Conservation (phyloP, 2,797 vertebrate species). For the Paramormyrops hopkinsi region DNA sequence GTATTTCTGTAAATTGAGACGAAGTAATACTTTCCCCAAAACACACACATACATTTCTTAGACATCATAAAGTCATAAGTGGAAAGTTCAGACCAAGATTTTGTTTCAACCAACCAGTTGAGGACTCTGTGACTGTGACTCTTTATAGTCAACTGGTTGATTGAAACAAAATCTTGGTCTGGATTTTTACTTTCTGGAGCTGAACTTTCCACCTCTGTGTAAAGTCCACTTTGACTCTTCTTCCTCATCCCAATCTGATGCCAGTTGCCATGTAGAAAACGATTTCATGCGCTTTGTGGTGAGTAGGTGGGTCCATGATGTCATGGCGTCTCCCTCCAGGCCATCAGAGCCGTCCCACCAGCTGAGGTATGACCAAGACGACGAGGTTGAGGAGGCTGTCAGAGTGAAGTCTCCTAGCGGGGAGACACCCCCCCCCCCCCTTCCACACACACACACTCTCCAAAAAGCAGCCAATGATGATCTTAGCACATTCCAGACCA, state of each 20-base stretch:
- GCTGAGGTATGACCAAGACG: background rate
- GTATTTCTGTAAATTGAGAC: background rate
- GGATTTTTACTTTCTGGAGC: background rate
- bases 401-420: background rate
- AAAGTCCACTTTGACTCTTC: background rate
- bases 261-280: background rate
- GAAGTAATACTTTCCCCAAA: background rate
- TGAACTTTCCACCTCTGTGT: background rate
- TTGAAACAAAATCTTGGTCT: background rate
- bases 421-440: background rate
- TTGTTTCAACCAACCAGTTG: background rate
- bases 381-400: background rate
- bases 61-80: background rate
- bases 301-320: background rate
- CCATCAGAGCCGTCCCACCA: background rate
- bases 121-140: too few species aligned
- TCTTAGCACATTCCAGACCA: conserved; percentile 78
- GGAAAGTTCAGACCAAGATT: background rate
- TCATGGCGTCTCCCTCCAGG: background rate
- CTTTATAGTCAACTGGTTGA: background rate
- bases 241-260: background rate
- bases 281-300: background rate
- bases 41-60: background rate
- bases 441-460: background rate
- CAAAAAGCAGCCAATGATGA: conserved; percentile 19